These are phyloP conservation scores for Thalassarche chlororhynchos DNA, from an alignment of 2,113 vertebrate genomes.

Conservation along the genomic window DNA sequence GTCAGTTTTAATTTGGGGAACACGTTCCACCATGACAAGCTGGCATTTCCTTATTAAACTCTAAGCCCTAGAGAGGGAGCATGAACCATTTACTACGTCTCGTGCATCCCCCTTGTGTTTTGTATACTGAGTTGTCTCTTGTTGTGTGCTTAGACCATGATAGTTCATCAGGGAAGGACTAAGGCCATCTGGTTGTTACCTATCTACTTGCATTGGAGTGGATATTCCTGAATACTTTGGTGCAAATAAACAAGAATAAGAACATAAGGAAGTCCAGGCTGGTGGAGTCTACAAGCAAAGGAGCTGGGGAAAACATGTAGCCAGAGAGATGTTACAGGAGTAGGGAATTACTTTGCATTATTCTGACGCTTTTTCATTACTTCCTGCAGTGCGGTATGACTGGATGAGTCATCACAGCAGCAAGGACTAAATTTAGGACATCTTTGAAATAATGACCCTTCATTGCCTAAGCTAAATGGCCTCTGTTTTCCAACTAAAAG, in stretches of 20 bases:
- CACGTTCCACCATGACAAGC: fast-evolving
- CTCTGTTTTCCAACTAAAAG: not conserved
- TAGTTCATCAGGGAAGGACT: not conserved
- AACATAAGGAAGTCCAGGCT: not conserved
- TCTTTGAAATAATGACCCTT: conserved; percentile 4
- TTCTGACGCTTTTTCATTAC: not conserved
- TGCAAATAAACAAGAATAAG: not conserved
- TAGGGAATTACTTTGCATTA: not conserved
- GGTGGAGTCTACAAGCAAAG: not conserved
- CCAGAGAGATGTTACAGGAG: not conserved
- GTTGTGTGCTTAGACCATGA: not conserved
- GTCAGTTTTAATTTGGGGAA: not conserved
- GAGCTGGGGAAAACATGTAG: not conserved
- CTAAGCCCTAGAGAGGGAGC: not conserved
- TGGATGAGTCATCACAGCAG: conserved; percentile 9
- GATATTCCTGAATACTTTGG: not conserved
- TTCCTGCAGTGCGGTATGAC: not conserved
- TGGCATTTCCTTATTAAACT: not conserved
- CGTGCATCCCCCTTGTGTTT: not conserved
- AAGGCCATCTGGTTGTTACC: not conserved
- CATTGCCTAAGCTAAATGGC: not conserved
- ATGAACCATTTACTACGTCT: not conserved
- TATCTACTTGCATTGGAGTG: not conserved
- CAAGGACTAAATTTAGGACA: conserved; percentile 28
- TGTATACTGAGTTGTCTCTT: not conserved